Conservation (phyloP, 2,797 vertebrate species). For the Scolopax bukidnonensis region DNA sequence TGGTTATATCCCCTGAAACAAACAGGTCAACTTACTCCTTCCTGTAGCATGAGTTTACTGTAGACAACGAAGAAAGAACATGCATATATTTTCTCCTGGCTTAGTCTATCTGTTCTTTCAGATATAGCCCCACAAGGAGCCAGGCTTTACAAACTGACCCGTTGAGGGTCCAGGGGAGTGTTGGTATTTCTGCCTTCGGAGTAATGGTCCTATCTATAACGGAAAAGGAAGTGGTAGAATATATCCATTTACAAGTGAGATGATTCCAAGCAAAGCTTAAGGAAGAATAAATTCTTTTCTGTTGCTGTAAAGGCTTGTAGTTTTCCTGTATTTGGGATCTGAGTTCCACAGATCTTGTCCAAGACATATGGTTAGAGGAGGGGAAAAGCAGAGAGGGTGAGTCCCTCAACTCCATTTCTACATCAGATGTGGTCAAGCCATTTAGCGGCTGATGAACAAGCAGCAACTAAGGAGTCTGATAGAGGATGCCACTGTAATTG, state of each 20-base stretch:
- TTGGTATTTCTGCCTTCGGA: neutral
- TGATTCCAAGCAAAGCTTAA: neutral
- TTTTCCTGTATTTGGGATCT: neutral
- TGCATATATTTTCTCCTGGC: neutral
- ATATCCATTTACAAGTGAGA: neutral
- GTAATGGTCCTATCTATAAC: neutral
- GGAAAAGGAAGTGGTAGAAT: neutral
- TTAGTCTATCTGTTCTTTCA: neutral
- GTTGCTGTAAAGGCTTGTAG: neutral
- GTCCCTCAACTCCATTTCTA: neutral
- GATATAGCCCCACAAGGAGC: fast-evolving
- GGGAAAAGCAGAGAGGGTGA: neutral
- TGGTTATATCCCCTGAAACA: neutral
- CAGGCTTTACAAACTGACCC: neutral
- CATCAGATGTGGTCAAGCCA: neutral
- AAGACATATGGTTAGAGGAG: fast-evolving
- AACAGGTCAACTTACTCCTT: neutral
- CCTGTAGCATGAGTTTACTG: neutral
- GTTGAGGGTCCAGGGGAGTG: neutral
- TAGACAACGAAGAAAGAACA: neutral
- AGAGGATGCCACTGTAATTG: neutral
- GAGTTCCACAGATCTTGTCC: neutral
- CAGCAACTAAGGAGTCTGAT: neutral
- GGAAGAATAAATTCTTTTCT: neutral
- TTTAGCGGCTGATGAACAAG: neutral